These are phyloP conservation scores for Zaprionus ornatus DNA, from an alignment of 1,140 invertebrate species.

Conservation along the genomic window DNA sequence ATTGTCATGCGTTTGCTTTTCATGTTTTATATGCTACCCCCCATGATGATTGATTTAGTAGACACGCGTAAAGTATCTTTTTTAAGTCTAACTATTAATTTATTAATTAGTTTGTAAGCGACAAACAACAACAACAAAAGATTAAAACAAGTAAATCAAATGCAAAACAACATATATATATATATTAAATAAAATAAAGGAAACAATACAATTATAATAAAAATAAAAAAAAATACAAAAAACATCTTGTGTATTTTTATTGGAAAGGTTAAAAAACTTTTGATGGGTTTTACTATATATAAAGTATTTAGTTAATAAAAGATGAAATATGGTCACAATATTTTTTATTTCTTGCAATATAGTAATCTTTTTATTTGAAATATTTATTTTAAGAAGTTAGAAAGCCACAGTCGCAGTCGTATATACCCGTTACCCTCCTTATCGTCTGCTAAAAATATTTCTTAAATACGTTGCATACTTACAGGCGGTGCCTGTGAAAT, in stretches of 20 bases:
- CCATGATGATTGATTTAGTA: constrained; percentile 63
- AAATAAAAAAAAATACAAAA: constrained; percentile 39
- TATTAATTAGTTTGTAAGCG: constrained; percentile 80
- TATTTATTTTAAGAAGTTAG: too few species aligned
- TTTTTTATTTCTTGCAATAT: neutral
- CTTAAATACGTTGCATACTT: too few species aligned
- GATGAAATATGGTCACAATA: neutral
- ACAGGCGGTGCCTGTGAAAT: too few species aligned
- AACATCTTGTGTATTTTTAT: neutral
- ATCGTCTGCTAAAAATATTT: too few species aligned
- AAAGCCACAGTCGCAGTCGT: too few species aligned
- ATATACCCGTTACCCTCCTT: too few species aligned
- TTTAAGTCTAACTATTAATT: constrained; percentile 81
- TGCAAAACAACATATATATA: constrained; percentile 60
- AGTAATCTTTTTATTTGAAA: too few species aligned
- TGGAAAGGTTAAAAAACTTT: too few species aligned
- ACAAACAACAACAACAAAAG: constrained; percentile 60
- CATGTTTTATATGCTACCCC: constrained; percentile 57
- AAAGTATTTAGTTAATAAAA: neutral
- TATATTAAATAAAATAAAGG: constrained; percentile 65
- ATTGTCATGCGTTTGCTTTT: constrained; percentile 58
- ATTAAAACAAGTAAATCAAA: constrained; percentile 71
- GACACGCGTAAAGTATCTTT: constrained; percentile 58
- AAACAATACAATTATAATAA: constrained; percentile 77
- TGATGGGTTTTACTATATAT: neutral